Evolutionary conservation across 2,888 invertebrate species (phyloP).

Genomic region (Synergus laeviventris): DNA sequence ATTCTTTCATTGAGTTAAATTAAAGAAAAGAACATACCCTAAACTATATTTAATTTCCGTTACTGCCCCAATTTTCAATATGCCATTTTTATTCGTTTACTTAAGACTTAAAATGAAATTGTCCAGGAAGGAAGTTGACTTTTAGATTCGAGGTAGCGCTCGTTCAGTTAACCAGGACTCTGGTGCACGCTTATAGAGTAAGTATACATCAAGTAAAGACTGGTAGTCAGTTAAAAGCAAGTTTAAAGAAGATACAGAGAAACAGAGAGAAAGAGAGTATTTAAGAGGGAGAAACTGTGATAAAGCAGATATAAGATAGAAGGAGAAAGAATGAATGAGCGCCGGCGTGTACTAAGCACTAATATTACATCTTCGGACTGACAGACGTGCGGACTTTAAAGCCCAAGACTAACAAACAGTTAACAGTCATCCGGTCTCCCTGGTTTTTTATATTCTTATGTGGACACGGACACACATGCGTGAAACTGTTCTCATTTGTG

Average conservation of each 20-base stretch:
- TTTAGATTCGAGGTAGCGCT: conserved; percentile 38
- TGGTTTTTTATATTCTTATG: conserved; percentile 73
- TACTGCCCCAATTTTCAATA: neutral
- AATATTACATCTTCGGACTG: conserved; percentile 75
- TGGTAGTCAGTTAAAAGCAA: conserved; percentile 38
- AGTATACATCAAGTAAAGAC: conserved; percentile 34
- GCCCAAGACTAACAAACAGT: conserved; percentile 76
- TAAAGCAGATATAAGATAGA: conserved; percentile 14
- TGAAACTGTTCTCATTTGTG: conserved; percentile 15
- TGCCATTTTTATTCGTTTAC: neutral
- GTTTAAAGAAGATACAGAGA: conserved; percentile 35
- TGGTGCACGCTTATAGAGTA: conserved; percentile 25
- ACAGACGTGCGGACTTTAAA: conserved; percentile 76
- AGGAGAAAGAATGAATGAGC: conserved; percentile 57
- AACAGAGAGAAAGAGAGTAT: conserved; percentile 16
- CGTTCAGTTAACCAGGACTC: conserved; percentile 19
- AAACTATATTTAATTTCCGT: neutral
- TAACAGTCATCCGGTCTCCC: conserved; percentile 76
- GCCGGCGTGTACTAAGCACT: conserved; percentile 70
- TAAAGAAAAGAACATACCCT: neutral
- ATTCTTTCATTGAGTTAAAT: neutral
- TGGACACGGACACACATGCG: conserved; percentile 62
- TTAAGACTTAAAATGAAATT: conserved; percentile 10
- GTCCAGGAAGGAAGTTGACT: conserved; percentile 40
- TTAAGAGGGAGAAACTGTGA: conserved; percentile 7